A percentile compares a stretch with the other conserved stretches of the same genome.
Evolutionary conservation across 2,797 vertebrate species (phyloP).

Genomic region (Karalla daura): DNA sequence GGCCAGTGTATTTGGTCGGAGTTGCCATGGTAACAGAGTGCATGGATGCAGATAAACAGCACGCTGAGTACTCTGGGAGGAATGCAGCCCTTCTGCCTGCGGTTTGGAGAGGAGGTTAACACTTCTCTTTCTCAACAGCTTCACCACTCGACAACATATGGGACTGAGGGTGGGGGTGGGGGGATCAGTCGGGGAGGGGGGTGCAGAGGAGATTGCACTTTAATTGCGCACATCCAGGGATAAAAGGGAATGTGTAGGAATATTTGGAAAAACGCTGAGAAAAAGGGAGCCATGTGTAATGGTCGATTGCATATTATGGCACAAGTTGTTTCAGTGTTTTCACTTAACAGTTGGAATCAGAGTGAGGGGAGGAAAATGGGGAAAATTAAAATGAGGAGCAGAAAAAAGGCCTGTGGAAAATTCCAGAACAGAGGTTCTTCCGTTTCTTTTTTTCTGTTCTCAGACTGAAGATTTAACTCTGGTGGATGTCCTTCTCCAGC

Average conservation of each 20-base stretch:
- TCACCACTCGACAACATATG: constrained; percentile 77
- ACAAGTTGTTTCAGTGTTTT: constrained; percentile 71
- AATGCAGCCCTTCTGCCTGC: constrained; percentile 82
- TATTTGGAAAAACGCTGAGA: constrained; percentile 50
- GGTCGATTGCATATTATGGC: constrained; percentile 49
- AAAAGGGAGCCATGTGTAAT: constrained; percentile 40
- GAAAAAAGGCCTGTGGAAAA: constrained; percentile 43
- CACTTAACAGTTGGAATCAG: constrained; percentile 79
- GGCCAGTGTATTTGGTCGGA: constrained; percentile 78
- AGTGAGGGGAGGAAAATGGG: constrained; percentile 11
- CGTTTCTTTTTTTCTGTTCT: background rate
- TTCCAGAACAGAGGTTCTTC: constrained; percentile 24
- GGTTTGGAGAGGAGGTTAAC: constrained; percentile 83
- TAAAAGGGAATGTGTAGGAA: constrained; percentile 60
- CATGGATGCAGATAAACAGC: constrained; percentile 82
- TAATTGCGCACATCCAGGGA: constrained; percentile 76
- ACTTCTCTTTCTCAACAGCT: constrained; percentile 82
- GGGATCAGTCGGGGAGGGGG: constrained; percentile 39
- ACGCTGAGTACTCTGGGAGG: constrained; percentile 78
- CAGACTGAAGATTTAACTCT: constrained; percentile 3
- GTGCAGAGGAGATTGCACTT: constrained; percentile 67
- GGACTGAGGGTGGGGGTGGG: constrained; percentile 51
- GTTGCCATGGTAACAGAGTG: constrained; percentile 80
- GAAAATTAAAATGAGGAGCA: constrained; percentile 27
- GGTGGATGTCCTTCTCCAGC: background rate